A percentile compares a stretch with the other conserved stretches of the same genome.
These are phyloP conservation scores for Diprion similis DNA, from an alignment of 1,140 invertebrate species.

Conservation along the genomic window DNA sequence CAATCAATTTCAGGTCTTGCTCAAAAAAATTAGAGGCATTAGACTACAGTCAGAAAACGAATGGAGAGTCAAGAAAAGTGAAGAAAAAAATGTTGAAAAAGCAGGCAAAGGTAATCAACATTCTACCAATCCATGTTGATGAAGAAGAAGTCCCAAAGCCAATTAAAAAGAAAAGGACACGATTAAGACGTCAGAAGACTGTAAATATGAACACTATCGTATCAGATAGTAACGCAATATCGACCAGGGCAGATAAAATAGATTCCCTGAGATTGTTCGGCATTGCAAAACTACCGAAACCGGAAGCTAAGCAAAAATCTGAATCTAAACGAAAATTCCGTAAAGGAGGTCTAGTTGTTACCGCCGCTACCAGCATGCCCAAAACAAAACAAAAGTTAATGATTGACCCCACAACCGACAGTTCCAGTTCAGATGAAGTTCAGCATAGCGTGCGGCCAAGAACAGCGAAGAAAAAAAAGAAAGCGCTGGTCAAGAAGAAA, in stretches of 20 bases:
- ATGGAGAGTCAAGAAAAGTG: constrained; percentile 54
- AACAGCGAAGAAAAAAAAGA: constrained; percentile 61
- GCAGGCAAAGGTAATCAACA: constrained; percentile 53
- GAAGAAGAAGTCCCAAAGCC: constrained; percentile 52
- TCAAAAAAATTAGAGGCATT: constrained; percentile 65
- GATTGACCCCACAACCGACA: constrained; percentile 51
- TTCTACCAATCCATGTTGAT: constrained; percentile 47
- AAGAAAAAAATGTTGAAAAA: constrained; percentile 59
- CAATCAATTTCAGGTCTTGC: constrained; percentile 54
- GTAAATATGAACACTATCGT: constrained; percentile 27
- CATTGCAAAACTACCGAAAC: constrained; percentile 45
- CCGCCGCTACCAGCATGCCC: constrained; percentile 46
- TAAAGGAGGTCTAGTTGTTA: constrained; percentile 66
- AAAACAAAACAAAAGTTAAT: constrained; percentile 43
- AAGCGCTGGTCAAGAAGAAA: constrained; percentile 46
- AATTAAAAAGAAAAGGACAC: constrained; percentile 63
- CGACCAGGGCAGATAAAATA: constrained; percentile 23
- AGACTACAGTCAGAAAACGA: constrained; percentile 54
- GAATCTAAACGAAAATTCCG: constrained; percentile 62
- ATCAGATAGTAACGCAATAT: constrained; percentile 19
- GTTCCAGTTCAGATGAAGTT: constrained; percentile 63
- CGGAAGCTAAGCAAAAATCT: constrained; percentile 47
- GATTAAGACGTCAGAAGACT: constrained; percentile 44
- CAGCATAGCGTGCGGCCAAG: constrained; percentile 55
- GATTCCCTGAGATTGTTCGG: constrained; percentile 59